Evolutionary conservation across 2,888 invertebrate genomes (phyloP).

Genomic region (Ormyrus nitidulus): DNA sequence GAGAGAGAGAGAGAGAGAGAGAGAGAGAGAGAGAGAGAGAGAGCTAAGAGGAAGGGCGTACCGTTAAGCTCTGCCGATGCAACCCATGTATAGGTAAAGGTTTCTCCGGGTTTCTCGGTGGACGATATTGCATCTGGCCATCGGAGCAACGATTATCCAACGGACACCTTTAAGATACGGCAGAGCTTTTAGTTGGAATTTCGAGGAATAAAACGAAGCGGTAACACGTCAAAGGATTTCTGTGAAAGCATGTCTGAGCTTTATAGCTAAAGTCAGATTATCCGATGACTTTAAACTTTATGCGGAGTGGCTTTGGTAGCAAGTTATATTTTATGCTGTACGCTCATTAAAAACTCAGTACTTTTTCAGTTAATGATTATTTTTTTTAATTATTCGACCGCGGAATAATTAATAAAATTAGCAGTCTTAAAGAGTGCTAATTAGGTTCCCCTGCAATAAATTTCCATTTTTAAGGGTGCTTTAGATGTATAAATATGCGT

Average conservation of each 20-base stretch:
- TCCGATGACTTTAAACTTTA: neutral
- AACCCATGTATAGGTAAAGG: neutral
- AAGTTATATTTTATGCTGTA: too few species aligned
- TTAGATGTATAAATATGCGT: too few species aligned
- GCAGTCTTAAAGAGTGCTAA: too few species aligned
- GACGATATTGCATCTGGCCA: constrained; percentile 38
- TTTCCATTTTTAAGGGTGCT: too few species aligned
- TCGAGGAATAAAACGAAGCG: constrained; percentile 21
- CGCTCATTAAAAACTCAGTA: too few species aligned
- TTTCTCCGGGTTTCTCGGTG: neutral
- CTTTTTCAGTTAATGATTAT: too few species aligned
- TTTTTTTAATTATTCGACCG: too few species aligned
- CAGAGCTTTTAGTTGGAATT: neutral
- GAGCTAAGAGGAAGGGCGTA: neutral
- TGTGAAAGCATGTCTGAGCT: neutral
- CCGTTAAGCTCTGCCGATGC: constrained; percentile 3
- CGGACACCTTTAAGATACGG: neutral
- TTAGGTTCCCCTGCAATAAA: too few species aligned
- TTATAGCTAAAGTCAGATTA: neutral
- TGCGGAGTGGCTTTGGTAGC: too few species aligned
- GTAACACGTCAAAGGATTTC: constrained; percentile 13
- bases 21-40: constrained; percentile 46
- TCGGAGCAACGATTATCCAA: neutral
- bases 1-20: constrained; percentile 60
- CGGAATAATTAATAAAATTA: too few species aligned